Conservation (phyloP, 2,888 invertebrate genomes). For the Stomorhina lunata region DNA sequence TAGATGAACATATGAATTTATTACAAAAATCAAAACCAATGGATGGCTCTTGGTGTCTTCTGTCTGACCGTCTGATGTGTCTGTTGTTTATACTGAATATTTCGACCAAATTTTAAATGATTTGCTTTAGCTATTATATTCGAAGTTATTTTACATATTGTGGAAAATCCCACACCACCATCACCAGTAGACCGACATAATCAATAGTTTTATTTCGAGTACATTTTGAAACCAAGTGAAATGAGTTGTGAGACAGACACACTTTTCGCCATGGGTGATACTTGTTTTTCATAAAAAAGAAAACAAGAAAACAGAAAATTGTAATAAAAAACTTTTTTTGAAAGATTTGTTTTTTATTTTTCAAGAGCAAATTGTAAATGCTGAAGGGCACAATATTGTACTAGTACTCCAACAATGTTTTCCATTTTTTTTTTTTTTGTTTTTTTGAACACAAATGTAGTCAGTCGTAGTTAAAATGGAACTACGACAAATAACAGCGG, state of each 20-base stretch:
- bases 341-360: conserved; percentile 32
- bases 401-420: conserved; percentile 2
- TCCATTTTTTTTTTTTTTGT: background rate
- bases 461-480: conserved; percentile 8
- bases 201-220: background rate
- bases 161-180: background rate
- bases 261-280: conserved; percentile 57
- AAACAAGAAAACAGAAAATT: conserved; percentile 21
- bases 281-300: conserved; percentile 31
- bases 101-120: background rate
- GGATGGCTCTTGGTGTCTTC: background rate
- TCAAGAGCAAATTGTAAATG: conserved; percentile 38
- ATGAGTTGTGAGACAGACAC: conserved; percentile 51
- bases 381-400: conserved; percentile 39
- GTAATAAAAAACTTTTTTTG: conserved; percentile 8
- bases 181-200: background rate
- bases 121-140: conserved; percentile 4
- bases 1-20: background rate
- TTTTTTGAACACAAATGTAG: background rate
- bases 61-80: background rate
- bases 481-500: no score
- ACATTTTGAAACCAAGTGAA: conserved; percentile 18
- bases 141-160: background rate
- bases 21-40: conserved; percentile 2
- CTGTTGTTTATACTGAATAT: conserved; percentile 4